Conservation (phyloP, 92 coral and sea anemone species). For the Zoanthus solanderi region DNA sequence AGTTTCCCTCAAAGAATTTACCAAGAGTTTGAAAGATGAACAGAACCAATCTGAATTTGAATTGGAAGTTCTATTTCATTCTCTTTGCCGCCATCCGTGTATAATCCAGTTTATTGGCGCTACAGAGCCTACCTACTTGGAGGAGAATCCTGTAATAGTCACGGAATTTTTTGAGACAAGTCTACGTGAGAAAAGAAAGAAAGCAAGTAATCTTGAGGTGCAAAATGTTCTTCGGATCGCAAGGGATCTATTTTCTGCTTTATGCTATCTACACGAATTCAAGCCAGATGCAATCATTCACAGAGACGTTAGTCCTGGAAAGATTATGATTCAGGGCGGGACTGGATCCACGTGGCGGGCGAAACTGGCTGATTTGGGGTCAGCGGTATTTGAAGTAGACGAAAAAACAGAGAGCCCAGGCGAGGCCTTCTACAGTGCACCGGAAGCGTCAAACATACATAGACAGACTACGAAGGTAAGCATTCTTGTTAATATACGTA, state of each 20-base stretch:
- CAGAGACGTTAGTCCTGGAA: slow-evolving; percentile 39
- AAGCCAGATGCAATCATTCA: slow-evolving; percentile 45
- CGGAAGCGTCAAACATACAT: not conserved
- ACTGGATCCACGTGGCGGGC: slow-evolving; percentile 11
- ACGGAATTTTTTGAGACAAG: slow-evolving; percentile 21
- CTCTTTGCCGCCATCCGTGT: slow-evolving; percentile 39
- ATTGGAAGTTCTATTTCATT: slow-evolving; percentile 31
- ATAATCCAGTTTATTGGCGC: slow-evolving; percentile 35
- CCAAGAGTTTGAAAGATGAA: slow-evolving; percentile 28
- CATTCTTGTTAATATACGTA: not conserved
- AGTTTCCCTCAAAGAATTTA: slow-evolving; percentile 27
- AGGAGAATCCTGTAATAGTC: slow-evolving; percentile 11
- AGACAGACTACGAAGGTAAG: slow-evolving; percentile 33
- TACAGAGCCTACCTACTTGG: slow-evolving; percentile 18
- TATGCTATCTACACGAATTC: slow-evolving; percentile 40
- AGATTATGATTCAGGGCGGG: slow-evolving; percentile 23
- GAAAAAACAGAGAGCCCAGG: slow-evolving; percentile 38
- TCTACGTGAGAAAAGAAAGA: slow-evolving; percentile 3
- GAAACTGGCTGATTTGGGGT: slow-evolving; percentile 30
- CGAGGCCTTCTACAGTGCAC: slow-evolving; percentile 18
- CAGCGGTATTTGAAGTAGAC: slow-evolving; percentile 42
- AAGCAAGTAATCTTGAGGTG: not conserved
- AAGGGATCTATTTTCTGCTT: slow-evolving; percentile 33
- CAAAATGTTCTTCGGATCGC: slow-evolving; percentile 34
- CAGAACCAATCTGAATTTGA: slow-evolving; percentile 39